Conservation (phyloP, 2,888 invertebrate species). For the Leuctra nigra region DNA sequence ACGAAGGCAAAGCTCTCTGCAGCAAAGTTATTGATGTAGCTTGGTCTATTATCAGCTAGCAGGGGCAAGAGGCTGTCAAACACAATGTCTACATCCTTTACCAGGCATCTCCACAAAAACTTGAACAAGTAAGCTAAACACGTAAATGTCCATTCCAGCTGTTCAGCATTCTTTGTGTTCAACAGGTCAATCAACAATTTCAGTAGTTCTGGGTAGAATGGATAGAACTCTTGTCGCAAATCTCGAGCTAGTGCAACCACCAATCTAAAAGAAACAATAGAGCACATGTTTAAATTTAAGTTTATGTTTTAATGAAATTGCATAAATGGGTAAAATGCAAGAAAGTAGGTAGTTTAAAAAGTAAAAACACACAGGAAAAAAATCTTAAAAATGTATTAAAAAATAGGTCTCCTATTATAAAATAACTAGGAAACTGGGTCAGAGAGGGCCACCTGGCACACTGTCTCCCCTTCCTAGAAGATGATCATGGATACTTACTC, state of each 20-base stretch:
- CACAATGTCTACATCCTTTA: conserved; percentile 68
- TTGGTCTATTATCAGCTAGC: conserved; percentile 67
- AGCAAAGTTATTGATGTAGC: conserved; percentile 86
- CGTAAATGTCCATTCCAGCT: conserved; percentile 78
- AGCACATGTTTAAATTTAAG: no score
- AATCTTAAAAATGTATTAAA: no score
- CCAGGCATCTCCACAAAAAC: conserved; percentile 73
- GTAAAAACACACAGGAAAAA: no score
- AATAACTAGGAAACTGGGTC: no score
- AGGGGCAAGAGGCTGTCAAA: conserved; percentile 67
- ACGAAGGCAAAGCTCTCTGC: conserved; percentile 96
- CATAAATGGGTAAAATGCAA: no score
- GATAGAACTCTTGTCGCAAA: conserved; percentile 81
- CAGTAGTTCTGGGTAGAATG: conserved; percentile 72
- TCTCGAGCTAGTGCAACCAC: conserved; percentile 81
- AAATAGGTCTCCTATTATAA: no score
- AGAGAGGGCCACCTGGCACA: no score
- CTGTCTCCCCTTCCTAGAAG: no score
- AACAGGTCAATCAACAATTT: conserved; percentile 62
- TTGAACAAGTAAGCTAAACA: conserved; percentile 88
- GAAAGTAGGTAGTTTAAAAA: no score
- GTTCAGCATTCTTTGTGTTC: conserved; percentile 71
- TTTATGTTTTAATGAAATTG: no score
- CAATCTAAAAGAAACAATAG: conserved; percentile 58
- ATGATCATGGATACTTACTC: conserved; percentile 61